Conservation (phyloP, 2,888 invertebrate species). For the Congeria kusceri region DNA sequence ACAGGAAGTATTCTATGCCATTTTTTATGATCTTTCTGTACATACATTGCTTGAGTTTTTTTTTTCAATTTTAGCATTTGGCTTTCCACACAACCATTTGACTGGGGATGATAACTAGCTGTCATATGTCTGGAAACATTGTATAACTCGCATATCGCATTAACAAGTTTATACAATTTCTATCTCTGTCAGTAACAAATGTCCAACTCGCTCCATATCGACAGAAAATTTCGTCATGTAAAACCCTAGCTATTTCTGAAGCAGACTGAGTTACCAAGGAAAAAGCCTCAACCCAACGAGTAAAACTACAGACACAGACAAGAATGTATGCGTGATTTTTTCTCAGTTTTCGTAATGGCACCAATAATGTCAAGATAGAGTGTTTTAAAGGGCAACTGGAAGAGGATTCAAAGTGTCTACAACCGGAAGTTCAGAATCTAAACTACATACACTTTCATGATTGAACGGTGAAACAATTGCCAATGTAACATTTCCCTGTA, state of each 20-base stretch:
- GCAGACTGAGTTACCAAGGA: slow-evolving; percentile 40
- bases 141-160: slow-evolving; percentile 40
- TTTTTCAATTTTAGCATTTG: slow-evolving; percentile 43
- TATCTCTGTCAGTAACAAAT: slow-evolving; percentile 52
- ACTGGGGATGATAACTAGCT: slow-evolving; percentile 46
- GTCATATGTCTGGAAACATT: slow-evolving; percentile 46
- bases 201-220: slow-evolving; percentile 45
- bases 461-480: slow-evolving; percentile 19
- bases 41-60: slow-evolving; percentile 45
- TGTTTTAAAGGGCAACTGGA: slow-evolving; percentile 32
- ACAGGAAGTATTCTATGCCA: slow-evolving; percentile 44
- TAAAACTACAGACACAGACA: slow-evolving; percentile 43
- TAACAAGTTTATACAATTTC: slow-evolving; percentile 35
- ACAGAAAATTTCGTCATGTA: slow-evolving; percentile 55
- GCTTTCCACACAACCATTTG: slow-evolving; percentile 50
- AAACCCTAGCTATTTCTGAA: slow-evolving; percentile 36
- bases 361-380: slow-evolving; percentile 32
- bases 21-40: slow-evolving; percentile 44
- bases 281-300: slow-evolving; percentile 50
- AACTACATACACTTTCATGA: neutral
- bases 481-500: slow-evolving; percentile 38
- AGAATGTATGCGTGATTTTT: slow-evolving; percentile 52
- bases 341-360: slow-evolving; percentile 30
- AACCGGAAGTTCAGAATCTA: no score
- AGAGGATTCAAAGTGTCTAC: slow-evolving; percentile 34